Conservation (phyloP, 2,888 invertebrate genomes). For the Pheosia gnoma region DNA sequence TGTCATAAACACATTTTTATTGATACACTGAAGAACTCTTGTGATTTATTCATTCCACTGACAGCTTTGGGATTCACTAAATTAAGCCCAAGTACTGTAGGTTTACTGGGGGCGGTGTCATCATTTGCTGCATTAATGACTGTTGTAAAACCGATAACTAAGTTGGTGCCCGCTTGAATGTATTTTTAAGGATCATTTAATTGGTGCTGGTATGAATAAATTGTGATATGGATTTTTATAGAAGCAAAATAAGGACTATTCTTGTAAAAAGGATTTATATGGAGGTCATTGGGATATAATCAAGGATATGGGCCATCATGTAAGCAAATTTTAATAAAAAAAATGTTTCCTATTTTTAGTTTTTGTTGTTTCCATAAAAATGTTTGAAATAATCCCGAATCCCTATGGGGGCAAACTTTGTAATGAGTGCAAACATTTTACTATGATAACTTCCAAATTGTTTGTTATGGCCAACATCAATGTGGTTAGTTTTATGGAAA, state of each 20-base stretch:
- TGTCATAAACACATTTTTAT: conserved; percentile 87
- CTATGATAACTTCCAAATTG: no score
- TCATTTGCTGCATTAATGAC: conserved; percentile 91
- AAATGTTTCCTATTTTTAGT: no score
- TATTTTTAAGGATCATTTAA: conserved; percentile 5
- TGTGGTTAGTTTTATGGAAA: no score
- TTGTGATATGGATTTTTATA: background rate
- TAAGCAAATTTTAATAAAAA: no score
- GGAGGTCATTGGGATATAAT: no score
- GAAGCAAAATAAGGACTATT: background rate
- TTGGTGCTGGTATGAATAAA: conserved; percentile 31
- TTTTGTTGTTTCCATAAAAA: no score
- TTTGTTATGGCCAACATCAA: no score
- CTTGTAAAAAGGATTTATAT: background rate
- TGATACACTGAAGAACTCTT: conserved; percentile 93
- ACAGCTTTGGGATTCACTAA: conserved; percentile 91
- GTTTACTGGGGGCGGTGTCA: conserved; percentile 91
- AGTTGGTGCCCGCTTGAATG: conserved; percentile 85
- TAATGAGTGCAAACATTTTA: no score
- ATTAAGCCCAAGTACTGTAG: conserved; percentile 90
- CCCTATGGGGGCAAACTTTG: no score
- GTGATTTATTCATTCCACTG: conserved; percentile 94
- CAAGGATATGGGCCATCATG: background rate
- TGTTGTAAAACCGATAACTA: conserved; percentile 90
- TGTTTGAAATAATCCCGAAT: no score